Evolutionary conservation across 2,113 vertebrate genomes (phyloP).

Genomic region (Leptobrachium leishanense): DNA sequence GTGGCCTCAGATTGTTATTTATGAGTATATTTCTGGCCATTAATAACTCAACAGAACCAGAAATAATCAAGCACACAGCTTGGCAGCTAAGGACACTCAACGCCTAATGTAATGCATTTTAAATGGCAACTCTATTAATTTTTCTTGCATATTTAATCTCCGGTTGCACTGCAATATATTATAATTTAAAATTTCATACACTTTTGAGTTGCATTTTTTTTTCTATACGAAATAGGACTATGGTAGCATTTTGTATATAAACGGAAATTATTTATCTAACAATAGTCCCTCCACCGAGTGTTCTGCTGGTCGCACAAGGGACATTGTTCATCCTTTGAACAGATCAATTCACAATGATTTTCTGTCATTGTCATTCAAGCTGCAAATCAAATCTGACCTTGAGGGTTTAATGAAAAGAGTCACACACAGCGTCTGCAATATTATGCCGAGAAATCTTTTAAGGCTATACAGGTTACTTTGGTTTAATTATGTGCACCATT

Average conservation of each 20-base stretch:
- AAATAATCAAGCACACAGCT: constrained; percentile 45
- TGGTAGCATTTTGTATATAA: not conserved
- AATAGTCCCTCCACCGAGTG: constrained; percentile 1
- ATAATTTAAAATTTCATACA: constrained; percentile 9
- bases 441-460: constrained; percentile 13
- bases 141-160: constrained; percentile 22
- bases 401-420: constrained; percentile 47
- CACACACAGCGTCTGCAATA: not conserved
- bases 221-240: not conserved
- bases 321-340: constrained; percentile 42
- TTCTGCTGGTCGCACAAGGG: constrained; percentile 11
- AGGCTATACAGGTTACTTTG: not conserved
- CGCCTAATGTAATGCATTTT: constrained; percentile 45
- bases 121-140: constrained; percentile 46
- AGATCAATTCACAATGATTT: constrained; percentile 52
- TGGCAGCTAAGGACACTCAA: constrained; percentile 47
- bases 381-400: constrained; percentile 50
- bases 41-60: constrained; percentile 46
- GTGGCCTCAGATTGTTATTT: constrained; percentile 49
- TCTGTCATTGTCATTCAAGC: constrained; percentile 53
- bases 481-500: not conserved
- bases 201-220: not conserved
- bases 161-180: constrained; percentile 6
- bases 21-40: constrained; percentile 38
- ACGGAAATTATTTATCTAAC: not conserved